Evolutionary conservation across 2,888 invertebrate genomes (phyloP), one percentile per base, ranked within the genome.

Genomic region (Xanthia togata): DNA sequence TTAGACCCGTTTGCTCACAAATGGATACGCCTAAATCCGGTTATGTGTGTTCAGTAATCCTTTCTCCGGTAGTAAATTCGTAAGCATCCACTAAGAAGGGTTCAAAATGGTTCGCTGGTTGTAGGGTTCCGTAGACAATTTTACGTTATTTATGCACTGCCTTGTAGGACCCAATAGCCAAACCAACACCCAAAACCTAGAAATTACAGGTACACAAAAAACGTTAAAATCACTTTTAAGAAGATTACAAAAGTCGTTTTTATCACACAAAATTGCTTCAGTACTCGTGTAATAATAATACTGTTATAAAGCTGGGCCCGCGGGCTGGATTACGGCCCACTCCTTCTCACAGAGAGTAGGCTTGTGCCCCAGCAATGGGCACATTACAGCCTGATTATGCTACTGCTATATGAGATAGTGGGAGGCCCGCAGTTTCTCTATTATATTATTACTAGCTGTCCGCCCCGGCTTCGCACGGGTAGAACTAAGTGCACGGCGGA

Each of bases 31-130:
- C 81, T 85, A 81, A 87, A 87, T 83, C 87, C 82, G 67, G 83
- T 86, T 81, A 88, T 76, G 75, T 78, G 76, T 81, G 84, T 78
- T 74, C 76, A 55, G 88, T 88, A 86, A 88, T 88, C 85, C 84
- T 74, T 68, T 64, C 70, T 41, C 65, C 55, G 76, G 84, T 81
- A 78, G 72, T 88, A 79, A 87, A 86, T 85, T 77, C 79, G 81
- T 83, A 78, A 84, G 79, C 71, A 78, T 60, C 64, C 23, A 76
- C 76, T 77, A 80, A 82, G 82, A 79, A 86, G 76, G 86, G 79
- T 73, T 73, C 73, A 70, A 71, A 86, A 82, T 79, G 88, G 84
- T 79, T 73, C 41, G 8, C 44, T 59, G 38, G 57, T 70, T 26
- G 1, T 35, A 67, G 84, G 70, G 75, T 53, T 62, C 80, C 31